Conservation (phyloP, 2,888 invertebrate genomes). For the Aplocera efformata region DNA sequence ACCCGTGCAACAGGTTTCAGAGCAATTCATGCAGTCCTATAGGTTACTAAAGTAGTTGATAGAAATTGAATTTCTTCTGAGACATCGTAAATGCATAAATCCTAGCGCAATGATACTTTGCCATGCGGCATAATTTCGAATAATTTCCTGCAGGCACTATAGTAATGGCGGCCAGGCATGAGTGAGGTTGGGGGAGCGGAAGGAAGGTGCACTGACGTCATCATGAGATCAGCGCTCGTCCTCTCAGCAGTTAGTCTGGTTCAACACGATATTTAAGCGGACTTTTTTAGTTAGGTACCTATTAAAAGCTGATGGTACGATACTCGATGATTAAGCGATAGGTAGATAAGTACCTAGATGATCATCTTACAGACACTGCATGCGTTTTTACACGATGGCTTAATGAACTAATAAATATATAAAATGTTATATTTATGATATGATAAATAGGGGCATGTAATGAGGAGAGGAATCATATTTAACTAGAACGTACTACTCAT, state of each 20-base stretch:
- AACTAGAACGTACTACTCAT: too few species aligned
- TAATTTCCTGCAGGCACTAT: conserved; percentile 14
- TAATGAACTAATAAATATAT: too few species aligned
- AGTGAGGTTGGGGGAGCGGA: conserved; percentile 40
- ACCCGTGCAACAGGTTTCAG: conserved; percentile 21
- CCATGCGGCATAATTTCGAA: conserved; percentile 1
- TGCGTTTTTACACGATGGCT: conserved; percentile 6
- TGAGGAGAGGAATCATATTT: too few species aligned
- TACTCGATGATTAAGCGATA: conserved; percentile 6
- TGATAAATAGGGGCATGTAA: too few species aligned
- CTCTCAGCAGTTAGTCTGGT: conserved; percentile 31
- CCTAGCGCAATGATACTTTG: too few species aligned
- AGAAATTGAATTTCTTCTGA: neutral
- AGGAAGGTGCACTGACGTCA: conserved; percentile 61
- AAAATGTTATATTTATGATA: too few species aligned
- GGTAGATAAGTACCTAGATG: neutral
- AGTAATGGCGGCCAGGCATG: conserved; percentile 15
- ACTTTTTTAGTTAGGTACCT: conserved; percentile 23
- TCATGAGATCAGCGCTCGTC: conserved; percentile 47
- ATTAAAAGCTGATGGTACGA: conserved; percentile 14
- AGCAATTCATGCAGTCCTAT: conserved; percentile 17
- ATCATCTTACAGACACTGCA: neutral
- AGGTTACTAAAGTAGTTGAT: conserved; percentile 10
- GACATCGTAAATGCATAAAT: neutral
- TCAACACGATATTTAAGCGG: conserved; percentile 9